Evolutionary conservation across 2,797 vertebrate genomes (phyloP).

Genomic region (Sus cebifrons): DNA sequence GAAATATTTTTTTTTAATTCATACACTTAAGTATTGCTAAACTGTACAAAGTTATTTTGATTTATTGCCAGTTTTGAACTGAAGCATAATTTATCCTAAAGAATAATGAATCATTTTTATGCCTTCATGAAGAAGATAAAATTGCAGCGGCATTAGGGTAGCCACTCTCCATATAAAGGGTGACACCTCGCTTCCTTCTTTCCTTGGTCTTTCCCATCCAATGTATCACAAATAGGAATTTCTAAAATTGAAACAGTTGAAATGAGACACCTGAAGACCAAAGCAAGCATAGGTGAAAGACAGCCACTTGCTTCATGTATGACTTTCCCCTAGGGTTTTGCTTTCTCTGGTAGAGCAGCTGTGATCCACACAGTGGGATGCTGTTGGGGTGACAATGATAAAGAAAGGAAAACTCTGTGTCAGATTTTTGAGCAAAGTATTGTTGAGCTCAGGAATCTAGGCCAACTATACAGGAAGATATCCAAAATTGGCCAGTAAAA

Average conservation of each 20-base stretch:
- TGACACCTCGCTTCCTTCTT: background rate
- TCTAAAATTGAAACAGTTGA: background rate
- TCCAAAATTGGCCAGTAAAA: background rate
- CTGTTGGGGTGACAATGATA: background rate
- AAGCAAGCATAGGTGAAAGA: background rate
- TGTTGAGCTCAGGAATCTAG: background rate
- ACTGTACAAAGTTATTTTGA: background rate
- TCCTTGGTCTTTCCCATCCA: background rate
- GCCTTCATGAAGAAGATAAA: background rate
- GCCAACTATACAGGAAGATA: background rate
- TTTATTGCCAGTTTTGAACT: background rate
- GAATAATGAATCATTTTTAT: background rate
- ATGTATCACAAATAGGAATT: constrained; percentile 26
- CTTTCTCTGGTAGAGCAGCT: background rate
- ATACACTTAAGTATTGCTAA: background rate
- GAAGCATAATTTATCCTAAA: background rate
- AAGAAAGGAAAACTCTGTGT: background rate
- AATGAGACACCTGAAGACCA: background rate
- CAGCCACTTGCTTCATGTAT: background rate
- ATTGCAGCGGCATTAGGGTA: background rate
- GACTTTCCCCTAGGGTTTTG: background rate
- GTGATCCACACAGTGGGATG: background rate
- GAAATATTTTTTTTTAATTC: background rate
- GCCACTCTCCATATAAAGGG: background rate
- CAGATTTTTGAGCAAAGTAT: background rate